Percentiles rank a stretch among this genome's conserved stretches.
Evolutionary conservation across 2,113 vertebrate species (phyloP).

Genomic region (Psammodynastes pulverulentus): DNA sequence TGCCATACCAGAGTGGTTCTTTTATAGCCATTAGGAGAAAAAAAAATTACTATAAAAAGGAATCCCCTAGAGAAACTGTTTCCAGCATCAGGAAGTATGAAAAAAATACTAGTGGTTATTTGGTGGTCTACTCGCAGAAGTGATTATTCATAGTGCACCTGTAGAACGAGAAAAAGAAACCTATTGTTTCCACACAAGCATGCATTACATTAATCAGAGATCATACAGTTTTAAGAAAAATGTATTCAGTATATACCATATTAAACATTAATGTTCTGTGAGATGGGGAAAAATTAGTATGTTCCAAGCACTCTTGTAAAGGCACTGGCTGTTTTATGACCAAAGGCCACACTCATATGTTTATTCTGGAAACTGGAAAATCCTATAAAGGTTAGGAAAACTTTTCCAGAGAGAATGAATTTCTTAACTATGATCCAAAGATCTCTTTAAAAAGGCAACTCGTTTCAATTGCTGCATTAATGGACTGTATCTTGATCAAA

Average conservation of each 20-base stretch:
- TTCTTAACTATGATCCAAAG: background rate
- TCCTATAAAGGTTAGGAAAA: background rate
- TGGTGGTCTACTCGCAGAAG: conserved; percentile 53
- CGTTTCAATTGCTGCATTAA: conserved; percentile 53
- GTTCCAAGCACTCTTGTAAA: conserved; percentile 7
- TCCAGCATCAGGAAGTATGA: conserved; percentile 71
- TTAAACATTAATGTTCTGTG: conserved; percentile 40
- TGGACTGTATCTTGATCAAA: conserved; percentile 57
- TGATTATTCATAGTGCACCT: conserved; percentile 61
- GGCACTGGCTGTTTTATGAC: conserved; percentile 40
- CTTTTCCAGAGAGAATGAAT: background rate
- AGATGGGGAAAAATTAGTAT: background rate
- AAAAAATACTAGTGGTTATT: conserved; percentile 61
- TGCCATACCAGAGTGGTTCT: conserved; percentile 66
- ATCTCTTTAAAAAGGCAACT: background rate
- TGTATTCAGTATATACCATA: background rate
- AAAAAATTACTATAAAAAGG: conserved; percentile 68
- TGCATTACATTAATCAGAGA: conserved; percentile 49
- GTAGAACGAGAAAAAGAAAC: conserved; percentile 40
- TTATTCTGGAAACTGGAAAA: background rate
- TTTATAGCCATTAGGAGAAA: conserved; percentile 67
- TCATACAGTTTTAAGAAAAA: background rate
- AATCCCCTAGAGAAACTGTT: conserved; percentile 72
- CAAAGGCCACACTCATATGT: background rate
- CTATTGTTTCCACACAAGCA: background rate